A percentile compares a stretch with the other conserved stretches of the same genome.
Conservation (phyloP, 2,797 vertebrate species). For the Hemitrygon akajei region DNA sequence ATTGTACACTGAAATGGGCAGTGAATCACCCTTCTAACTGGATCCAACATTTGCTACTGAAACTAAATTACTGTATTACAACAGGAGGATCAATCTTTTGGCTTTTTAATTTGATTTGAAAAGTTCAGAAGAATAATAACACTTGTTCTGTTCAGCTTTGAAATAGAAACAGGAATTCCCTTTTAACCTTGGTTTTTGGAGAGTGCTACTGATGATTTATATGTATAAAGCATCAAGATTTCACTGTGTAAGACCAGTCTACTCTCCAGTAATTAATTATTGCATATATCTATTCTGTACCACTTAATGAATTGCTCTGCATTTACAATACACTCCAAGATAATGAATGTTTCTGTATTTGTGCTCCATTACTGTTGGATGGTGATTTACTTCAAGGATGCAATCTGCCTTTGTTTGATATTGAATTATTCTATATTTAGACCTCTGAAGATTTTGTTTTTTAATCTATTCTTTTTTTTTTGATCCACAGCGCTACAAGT, state of each 20-base stretch:
- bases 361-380: background rate
- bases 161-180: background rate
- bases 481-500: background rate
- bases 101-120: background rate
- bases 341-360: constrained; percentile 10
- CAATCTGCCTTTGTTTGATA: background rate
- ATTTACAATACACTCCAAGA: background rate
- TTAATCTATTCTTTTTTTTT: background rate
- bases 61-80: background rate
- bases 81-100: background rate
- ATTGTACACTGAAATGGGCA: background rate
- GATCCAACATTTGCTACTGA: background rate
- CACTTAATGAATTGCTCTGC: background rate
- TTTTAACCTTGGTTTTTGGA: background rate
- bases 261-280: background rate
- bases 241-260: background rate
- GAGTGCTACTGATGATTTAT: background rate
- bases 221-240: background rate
- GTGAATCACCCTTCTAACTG: background rate
- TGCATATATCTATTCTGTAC: background rate
- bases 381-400: background rate
- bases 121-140: background rate
- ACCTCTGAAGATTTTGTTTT: background rate
- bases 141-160: background rate
- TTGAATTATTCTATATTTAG: constrained; percentile 12